Base-by-base conservation (phyloP, 2,113 vertebrate species). In the Hypanus sabinus region DNA sequence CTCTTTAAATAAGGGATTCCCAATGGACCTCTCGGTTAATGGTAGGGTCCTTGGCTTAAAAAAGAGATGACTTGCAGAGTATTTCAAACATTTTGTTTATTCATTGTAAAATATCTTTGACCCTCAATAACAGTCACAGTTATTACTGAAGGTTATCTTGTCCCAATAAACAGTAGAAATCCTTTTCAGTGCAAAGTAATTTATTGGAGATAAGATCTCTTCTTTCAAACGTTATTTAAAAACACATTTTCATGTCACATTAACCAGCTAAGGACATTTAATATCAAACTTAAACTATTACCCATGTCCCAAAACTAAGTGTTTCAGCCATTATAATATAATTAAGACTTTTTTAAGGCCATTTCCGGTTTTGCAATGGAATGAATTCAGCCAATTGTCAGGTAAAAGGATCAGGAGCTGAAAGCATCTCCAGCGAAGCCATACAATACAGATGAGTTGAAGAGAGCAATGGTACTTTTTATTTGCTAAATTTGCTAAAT, bases 61-160 rank as follows among this genome's bases (percentile, higher is more conserved):
- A 46, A 46, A 46, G 46, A 46, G 46, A 46, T 46, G 80, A 33
- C 20, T 38, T 81, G 79, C 79, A 20, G 77, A 36, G 33, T 80
- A 38, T 16, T 46, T 81, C 12, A 33, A 14, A 18, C n/a, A 79
- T 12, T 80, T 83, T 24, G 38, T 83, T 83, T 87, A 9, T 87
- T 30, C 24, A 3, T 30, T 12, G 27, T 10, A 27, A 27, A 55
- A 62, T 24, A 87, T 27, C 22, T 57, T 85, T 22, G 55, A 3
- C 46, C 57, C 10, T 8, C 83, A 87, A 62, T n/a, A n/a, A 60
- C 14, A 10, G 81, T 85, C 20, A 57, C 20, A 85, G 46, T 85
- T 22, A 85, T 57, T 85, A 22, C 81, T 85, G 55, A 87, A 87
- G 83, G 83, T 87, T 87, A 87, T n/a, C 83, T 87, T 87, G 83